Conservation (phyloP, 1,140 invertebrate species). For the Drosophila mauritiana region DNA sequence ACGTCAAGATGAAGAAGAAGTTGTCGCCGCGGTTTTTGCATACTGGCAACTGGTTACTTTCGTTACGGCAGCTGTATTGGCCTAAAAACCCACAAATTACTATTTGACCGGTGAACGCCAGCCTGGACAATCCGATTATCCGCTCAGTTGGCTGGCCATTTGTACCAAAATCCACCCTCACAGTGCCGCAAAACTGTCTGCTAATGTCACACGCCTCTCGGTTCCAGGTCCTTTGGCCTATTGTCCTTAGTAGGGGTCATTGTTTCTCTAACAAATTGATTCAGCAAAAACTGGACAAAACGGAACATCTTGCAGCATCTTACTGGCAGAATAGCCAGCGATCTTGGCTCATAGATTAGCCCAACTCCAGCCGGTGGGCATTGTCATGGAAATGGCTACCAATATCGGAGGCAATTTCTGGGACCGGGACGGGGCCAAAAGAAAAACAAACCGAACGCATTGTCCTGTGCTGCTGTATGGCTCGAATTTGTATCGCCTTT, state of each 20-base stretch:
- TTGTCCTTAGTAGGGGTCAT: slow-evolving; percentile 55
- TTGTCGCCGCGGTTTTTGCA: slow-evolving; percentile 49
- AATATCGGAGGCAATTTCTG: slow-evolving; percentile 20
- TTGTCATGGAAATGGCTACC: slow-evolving; percentile 61
- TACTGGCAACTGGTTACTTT: slow-evolving; percentile 11
- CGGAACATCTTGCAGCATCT: slow-evolving; percentile 68
- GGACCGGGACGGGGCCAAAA: slow-evolving; percentile 5
- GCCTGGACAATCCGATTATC: slow-evolving; percentile 71
- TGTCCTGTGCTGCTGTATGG: slow-evolving; percentile 34
- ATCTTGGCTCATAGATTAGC: slow-evolving; percentile 72
- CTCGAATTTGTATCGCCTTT: slow-evolving; percentile 81
- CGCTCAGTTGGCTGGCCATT: slow-evolving; percentile 54
- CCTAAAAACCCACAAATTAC: slow-evolving; percentile 74
- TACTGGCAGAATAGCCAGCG: slow-evolving; percentile 30
- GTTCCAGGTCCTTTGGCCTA: slow-evolving; percentile 13
- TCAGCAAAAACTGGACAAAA: slow-evolving; percentile 61
- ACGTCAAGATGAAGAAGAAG: slow-evolving; percentile 14
- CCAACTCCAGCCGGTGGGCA: slow-evolving; percentile 35
- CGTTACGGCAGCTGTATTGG: slow-evolving; percentile 24
- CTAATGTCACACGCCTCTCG: slow-evolving; percentile 77
- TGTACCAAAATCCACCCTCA: slow-evolving; percentile 41
- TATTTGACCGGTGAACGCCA: slow-evolving; percentile 36
- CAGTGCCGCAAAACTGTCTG: slow-evolving; percentile 59
- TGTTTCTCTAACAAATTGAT: slow-evolving; percentile 74
- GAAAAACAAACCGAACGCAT: slow-evolving; percentile 35